Conservation (phyloP, 2,797 vertebrate genomes). For the Myotis findleyi region DNA sequence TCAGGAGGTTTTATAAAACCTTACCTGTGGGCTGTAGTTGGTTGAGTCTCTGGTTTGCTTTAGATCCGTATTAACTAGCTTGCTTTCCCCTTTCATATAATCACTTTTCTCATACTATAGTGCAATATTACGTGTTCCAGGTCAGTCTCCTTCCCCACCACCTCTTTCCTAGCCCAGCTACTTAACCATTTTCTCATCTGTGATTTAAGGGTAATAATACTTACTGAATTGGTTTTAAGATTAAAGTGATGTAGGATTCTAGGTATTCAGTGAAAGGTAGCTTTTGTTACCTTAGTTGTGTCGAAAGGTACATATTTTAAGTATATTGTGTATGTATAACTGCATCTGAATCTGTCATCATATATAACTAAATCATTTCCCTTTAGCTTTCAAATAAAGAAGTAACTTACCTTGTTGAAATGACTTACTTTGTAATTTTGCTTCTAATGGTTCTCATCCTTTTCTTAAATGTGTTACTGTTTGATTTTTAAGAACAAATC, state of each 20-base stretch:
- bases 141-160: not conserved
- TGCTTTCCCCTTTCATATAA: not conserved
- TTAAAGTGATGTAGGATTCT: slow-evolving; percentile 1
- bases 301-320: slow-evolving; percentile 13
- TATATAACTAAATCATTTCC: slow-evolving; percentile 63
- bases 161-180: not conserved
- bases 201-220: not conserved
- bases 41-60: slow-evolving; percentile 25
- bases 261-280: not conserved
- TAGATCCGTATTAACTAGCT: not conserved
- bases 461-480: slow-evolving; percentile 73
- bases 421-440: slow-evolving; percentile 69
- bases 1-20: not conserved
- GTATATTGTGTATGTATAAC: not conserved
- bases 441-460: slow-evolving; percentile 63
- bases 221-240: slow-evolving; percentile 45
- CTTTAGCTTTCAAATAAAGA: slow-evolving; percentile 69
- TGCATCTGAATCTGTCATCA: slow-evolving; percentile 1
- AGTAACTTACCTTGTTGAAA: slow-evolving; percentile 69
- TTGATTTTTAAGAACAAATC: slow-evolving; percentile 87
- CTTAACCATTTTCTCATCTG: not conserved
- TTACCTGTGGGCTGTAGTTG: not conserved
- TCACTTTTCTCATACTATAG: not conserved
- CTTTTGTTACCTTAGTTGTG: slow-evolving; percentile 10
- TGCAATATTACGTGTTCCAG: not conserved